Conservation (phyloP, 2,888 invertebrate genomes). For the Fragum sueziense region DNA sequence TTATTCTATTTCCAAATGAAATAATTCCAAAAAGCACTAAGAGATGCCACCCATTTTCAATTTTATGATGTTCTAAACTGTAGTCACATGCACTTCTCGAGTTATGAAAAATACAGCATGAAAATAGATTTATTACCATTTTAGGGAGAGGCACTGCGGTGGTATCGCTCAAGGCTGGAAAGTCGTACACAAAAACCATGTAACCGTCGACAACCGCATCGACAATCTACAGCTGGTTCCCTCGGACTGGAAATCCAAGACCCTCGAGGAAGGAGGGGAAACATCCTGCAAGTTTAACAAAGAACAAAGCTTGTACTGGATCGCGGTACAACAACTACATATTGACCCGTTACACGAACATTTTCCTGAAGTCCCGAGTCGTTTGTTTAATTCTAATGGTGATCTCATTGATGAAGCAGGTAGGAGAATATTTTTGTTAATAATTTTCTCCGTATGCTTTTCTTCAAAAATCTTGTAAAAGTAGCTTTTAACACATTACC, state of each 20-base stretch:
- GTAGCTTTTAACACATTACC: too few species aligned
- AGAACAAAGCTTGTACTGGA: conserved; percentile 84
- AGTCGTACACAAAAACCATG: conserved; percentile 83
- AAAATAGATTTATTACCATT: too few species aligned
- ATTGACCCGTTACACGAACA: conserved; percentile 82
- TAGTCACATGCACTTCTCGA: too few species aligned
- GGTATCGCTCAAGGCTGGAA: conserved; percentile 83
- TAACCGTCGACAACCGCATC: conserved; percentile 84
- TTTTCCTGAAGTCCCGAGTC: conserved; percentile 78
- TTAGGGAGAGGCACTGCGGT: conserved; percentile 84
- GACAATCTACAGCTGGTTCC: conserved; percentile 83
- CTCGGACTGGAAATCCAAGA: conserved; percentile 30
- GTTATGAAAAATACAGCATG: too few species aligned
- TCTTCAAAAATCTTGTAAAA: too few species aligned
- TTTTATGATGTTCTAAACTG: too few species aligned
- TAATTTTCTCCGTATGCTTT: too few species aligned
- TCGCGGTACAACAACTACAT: conserved; percentile 84
- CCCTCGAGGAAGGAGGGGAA: conserved; percentile 35
- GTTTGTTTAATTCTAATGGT: conserved; percentile 82
- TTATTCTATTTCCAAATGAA: too few species aligned
- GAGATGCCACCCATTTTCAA: too few species aligned
- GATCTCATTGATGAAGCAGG: conserved; percentile 80
- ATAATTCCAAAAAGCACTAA: too few species aligned
- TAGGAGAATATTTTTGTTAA: not conserved
- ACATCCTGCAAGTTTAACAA: conserved; percentile 76